A percentile compares a stretch with the other conserved stretches of the same genome.
Evolutionary conservation across 2,113 vertebrate genomes (phyloP).

Genomic region (Haliaeetus leucogaster): DNA sequence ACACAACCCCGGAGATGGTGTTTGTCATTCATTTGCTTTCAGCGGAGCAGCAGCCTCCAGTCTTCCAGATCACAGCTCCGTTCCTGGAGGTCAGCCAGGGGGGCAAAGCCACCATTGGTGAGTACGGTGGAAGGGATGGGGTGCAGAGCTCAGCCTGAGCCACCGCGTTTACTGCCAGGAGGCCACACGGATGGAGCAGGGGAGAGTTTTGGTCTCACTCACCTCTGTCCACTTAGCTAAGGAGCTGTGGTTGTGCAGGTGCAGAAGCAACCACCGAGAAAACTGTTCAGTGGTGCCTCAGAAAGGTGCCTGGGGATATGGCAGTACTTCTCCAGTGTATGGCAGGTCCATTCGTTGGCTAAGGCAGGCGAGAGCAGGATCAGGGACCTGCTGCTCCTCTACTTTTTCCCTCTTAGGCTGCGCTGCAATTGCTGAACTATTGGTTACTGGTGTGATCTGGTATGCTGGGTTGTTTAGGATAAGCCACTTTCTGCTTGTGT

Average conservation of each 20-base stretch:
- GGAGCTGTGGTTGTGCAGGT: not conserved
- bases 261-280: not conserved
- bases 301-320: too few relatives aligned
- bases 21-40: conserved; percentile 87
- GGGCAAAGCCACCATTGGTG: conserved; percentile 84
- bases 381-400: not conserved
- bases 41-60: conserved; percentile 78
- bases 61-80: conserved; percentile 85
- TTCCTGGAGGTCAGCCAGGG: conserved; percentile 85
- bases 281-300: not conserved
- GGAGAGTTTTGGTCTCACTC: not conserved
- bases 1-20: conserved; percentile 85
- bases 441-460: not conserved
- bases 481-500: not conserved
- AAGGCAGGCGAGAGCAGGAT: not conserved
- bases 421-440: not conserved
- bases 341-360: not conserved
- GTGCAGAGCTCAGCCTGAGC: not conserved
- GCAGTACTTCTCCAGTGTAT: not conserved
- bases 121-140: conserved; percentile 17
- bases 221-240: not conserved
- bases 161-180: not conserved
- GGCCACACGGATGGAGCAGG: not conserved
- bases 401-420: not conserved
- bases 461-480: not conserved